Evolutionary conservation across 1,140 invertebrate species (phyloP).

Genomic region (Drosophila tsacasi): DNA sequence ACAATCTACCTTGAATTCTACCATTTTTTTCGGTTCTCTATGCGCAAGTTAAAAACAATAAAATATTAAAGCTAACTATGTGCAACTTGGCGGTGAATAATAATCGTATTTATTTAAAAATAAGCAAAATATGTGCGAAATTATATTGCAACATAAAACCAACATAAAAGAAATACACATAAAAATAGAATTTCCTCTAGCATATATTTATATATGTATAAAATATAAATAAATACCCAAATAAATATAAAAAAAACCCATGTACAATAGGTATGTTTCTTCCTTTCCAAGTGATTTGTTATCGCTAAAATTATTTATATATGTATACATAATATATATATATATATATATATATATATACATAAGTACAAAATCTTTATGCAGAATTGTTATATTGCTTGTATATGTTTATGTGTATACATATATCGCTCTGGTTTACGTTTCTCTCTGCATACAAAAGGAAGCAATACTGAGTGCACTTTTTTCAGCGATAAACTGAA

Average conservation of each 20-base stretch:
- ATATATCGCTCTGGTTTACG: slow-evolving; percentile 14
- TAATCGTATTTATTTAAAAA: slow-evolving; percentile 28
- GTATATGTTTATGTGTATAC: slow-evolving; percentile 7
- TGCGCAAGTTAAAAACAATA: slow-evolving; percentile 4
- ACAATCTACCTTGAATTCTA: background rate
- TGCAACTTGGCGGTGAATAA: slow-evolving; percentile 5
- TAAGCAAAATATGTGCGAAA: slow-evolving; percentile 50
- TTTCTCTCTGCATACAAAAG: slow-evolving; percentile 32
- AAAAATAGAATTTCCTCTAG: slow-evolving; percentile 50
- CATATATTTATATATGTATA: slow-evolving; percentile 10
- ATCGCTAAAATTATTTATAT: slow-evolving; percentile 20
- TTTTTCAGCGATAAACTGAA: slow-evolving; percentile 59
- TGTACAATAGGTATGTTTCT: slow-evolving; percentile 30
- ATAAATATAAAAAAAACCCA: slow-evolving; percentile 32
- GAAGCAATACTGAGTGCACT: slow-evolving; percentile 61
- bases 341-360: no score
- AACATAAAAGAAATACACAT: slow-evolving; percentile 23
- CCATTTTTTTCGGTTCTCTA: slow-evolving; percentile 12
- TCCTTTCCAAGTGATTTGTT: slow-evolving; percentile 13
- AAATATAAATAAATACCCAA: slow-evolving; percentile 22
- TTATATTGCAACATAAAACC: slow-evolving; percentile 25
- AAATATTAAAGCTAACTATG: slow-evolving; percentile 15
- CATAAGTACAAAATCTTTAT: slow-evolving; percentile 11
- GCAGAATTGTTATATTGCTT: background rate
- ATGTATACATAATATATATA: background rate